Evolutionary conservation across 2,888 invertebrate genomes (phyloP).

Genomic region (Glaucopsyche alexis): DNA sequence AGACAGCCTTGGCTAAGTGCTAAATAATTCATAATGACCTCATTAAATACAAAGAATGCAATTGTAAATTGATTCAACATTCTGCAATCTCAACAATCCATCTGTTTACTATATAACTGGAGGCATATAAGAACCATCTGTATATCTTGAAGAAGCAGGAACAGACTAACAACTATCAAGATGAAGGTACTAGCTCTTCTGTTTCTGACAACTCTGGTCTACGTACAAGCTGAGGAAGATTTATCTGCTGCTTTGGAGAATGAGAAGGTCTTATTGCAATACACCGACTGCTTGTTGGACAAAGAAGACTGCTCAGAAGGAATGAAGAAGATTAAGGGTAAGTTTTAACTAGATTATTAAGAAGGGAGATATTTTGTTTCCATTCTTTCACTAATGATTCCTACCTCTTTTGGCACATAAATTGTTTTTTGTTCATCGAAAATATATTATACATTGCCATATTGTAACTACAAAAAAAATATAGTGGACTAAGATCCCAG

Average conservation of each 20-base stretch:
- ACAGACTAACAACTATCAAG: not conserved
- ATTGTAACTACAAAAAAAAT: too few species aligned
- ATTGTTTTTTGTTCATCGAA: too few species aligned
- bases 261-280: slow-evolving; percentile 83
- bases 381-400: too few species aligned
- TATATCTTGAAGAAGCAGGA: not conserved
- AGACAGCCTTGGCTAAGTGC: not conserved
- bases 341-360: slow-evolving; percentile 37
- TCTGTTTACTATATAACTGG: slow-evolving; percentile 50
- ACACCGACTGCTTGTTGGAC: slow-evolving; percentile 84
- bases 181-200: slow-evolving; percentile 39
- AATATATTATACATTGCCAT: too few species aligned
- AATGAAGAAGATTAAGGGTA: slow-evolving; percentile 85
- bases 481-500: too few species aligned
- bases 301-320: slow-evolving; percentile 85
- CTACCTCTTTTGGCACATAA: too few species aligned
- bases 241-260: slow-evolving; percentile 83
- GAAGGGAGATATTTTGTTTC: too few species aligned
- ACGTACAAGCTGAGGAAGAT: slow-evolving; percentile 61
- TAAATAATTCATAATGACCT: slow-evolving; percentile 22
- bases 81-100: slow-evolving; percentile 11
- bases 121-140: slow-evolving; percentile 35
- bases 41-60: slow-evolving; percentile 2
- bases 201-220: slow-evolving; percentile 48
- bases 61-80: slow-evolving; percentile 6